phyloP scores from a whole-genome alignment of 2,113 vertebrate genomes.

The Felis catus region DNA sequence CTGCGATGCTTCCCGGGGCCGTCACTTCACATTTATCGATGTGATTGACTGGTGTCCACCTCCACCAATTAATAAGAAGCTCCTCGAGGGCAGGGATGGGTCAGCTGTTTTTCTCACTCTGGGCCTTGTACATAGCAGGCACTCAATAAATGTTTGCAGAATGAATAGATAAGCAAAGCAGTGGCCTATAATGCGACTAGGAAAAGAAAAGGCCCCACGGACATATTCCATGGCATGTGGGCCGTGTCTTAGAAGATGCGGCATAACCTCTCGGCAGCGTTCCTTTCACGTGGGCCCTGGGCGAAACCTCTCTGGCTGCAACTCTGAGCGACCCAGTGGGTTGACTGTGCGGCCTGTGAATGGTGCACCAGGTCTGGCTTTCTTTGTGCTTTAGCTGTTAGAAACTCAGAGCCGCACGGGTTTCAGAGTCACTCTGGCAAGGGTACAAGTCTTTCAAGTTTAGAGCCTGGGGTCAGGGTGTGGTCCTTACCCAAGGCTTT shows the following conservation, averaged over 20 bases:
- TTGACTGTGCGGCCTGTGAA: background rate
- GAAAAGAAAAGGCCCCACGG: background rate
- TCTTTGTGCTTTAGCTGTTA: background rate
- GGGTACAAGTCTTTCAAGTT: background rate
- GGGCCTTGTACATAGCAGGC: background rate
- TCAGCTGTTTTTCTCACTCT: background rate
- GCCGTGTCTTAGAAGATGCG: background rate
- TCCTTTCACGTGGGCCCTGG: background rate
- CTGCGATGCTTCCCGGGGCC: background rate
- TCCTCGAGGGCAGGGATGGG: background rate
- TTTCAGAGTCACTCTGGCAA: background rate
- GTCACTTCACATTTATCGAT: background rate
- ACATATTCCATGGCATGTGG: background rate
- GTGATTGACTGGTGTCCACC: background rate
- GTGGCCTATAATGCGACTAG: background rate
- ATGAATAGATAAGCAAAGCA: background rate
- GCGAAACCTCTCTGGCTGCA: background rate
- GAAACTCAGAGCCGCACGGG: background rate
- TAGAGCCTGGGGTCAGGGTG: background rate
- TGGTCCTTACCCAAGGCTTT: background rate
- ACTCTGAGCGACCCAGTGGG: background rate
- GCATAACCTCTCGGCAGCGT: fast-evolving
- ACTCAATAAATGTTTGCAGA: background rate
- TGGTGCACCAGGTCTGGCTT: background rate
- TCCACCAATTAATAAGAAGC: background rate